Base-by-base conservation (phyloP, 2,888 invertebrate species). In the Ommatoiulus sabulosus region DNA sequence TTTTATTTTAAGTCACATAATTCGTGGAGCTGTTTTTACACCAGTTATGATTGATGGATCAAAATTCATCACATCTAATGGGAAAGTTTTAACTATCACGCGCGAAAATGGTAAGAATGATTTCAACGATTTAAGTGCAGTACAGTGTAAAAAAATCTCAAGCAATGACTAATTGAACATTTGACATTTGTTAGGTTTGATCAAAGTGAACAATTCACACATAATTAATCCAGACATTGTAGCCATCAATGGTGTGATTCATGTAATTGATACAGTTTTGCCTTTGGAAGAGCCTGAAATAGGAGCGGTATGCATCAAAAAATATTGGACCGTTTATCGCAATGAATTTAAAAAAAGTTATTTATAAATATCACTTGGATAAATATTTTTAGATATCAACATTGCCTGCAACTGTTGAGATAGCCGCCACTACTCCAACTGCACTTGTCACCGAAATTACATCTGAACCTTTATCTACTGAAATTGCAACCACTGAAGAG, bases 141-240 rank as follows among this genome's bases (percentile, higher is more conserved):
- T 15, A 43, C 35, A 80, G 0, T 80, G 6, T 35, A 20, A 80
- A 35, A 12, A 12, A 52, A 52, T 52, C n/a, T 84, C 15, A 84
- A 84, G 4, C 44, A 84, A 15, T 3, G 35, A 80, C 80, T 80
- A 8, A 80, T n/a, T 12, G 6, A 4, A 12, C n/a, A 12, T 35
- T 35, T 80, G 2, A 12, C 4, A 15, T 52, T 52, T 52, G 52
- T 12, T 35, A 88, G 88, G 63, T 57, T 52, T 44, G 12, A 86
- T 88, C n/a, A 86, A 20, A 57, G 63, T 88, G 44, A 86, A 88
- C 44, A 63, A 63, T 12, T 10, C 44, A 35, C 48, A 20, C 57
- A 88, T 88, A n/a, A 85, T 88, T 6, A 52, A 86, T 17, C 88
- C 88, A 43, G 88, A 88, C 44, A 88, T 88, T 44, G 86, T 86